Evolutionary conservation across 2,888 invertebrate genomes (phyloP).

Genomic region (Dicyrtomina minuta): DNA sequence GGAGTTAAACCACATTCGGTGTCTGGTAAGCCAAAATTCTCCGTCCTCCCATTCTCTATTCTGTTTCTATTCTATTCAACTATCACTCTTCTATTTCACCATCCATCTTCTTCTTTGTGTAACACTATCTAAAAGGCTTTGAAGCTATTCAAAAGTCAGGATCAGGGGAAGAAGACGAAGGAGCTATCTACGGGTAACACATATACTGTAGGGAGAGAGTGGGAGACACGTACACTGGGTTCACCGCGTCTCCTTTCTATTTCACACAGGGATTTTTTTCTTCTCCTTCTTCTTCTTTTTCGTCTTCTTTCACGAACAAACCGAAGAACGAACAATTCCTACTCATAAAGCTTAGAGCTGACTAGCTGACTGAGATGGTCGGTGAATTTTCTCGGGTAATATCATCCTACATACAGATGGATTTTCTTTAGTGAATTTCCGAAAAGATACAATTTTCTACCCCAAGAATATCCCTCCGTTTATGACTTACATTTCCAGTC

Average conservation of each 20-base stretch:
- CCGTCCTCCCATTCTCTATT: background rate
- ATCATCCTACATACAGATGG: too few species aligned
- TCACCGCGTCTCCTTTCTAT: slow-evolving; percentile 5
- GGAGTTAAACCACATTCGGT: slow-evolving; percentile 33
- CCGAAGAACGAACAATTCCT: too few species aligned
- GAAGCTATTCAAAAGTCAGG: slow-evolving; percentile 19
- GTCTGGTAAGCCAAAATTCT: slow-evolving; percentile 17
- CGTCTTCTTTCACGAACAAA: too few species aligned
- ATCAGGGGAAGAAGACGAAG: background rate
- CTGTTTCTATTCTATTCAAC: background rate
- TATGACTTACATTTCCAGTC: too few species aligned
- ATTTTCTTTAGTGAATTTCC: too few species aligned
- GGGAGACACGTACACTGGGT: background rate
- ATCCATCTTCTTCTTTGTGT: slow-evolving; percentile 14
- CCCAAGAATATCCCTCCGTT: background rate
- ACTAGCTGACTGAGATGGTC: too few species aligned
- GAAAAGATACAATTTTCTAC: too few species aligned
- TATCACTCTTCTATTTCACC: background rate
- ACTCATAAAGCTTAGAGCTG: too few species aligned
- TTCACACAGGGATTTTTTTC: too few species aligned
- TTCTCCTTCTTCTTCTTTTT: background rate
- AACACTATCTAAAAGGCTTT: slow-evolving; percentile 1
- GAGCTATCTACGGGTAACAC: background rate
- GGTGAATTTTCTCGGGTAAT: too few species aligned
- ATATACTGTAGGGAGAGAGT: too few species aligned